Conservation (phyloP, 2,113 vertebrate genomes). For the Lucifuga dentata region DNA sequence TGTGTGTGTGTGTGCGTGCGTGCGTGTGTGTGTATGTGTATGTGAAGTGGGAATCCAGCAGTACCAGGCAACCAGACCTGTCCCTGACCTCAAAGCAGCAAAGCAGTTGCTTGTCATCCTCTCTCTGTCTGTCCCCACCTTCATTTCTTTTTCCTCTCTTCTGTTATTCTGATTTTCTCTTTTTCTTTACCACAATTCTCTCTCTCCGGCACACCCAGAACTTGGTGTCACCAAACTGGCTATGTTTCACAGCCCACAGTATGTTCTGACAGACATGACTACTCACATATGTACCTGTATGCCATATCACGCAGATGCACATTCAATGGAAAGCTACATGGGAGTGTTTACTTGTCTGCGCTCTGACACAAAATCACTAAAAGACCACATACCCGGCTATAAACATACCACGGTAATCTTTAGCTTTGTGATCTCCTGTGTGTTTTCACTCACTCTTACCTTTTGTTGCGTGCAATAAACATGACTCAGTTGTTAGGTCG, state of each 20-base stretch:
- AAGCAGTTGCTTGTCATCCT: slow-evolving; percentile 15
- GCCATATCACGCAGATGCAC: slow-evolving; percentile 34
- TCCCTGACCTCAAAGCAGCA: slow-evolving; percentile 63
- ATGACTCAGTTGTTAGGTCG: slow-evolving; percentile 66
- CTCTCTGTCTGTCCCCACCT: slow-evolving; percentile 28
- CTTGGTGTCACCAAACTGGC: slow-evolving; percentile 47
- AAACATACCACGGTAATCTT: slow-evolving; percentile 65
- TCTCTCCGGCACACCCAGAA: slow-evolving; percentile 31
- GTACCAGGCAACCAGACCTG: slow-evolving; percentile 69
- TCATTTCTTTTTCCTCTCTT: slow-evolving; percentile 48
- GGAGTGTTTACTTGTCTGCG: slow-evolving; percentile 44
- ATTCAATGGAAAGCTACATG: slow-evolving; percentile 43
- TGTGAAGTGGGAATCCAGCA: slow-evolving; percentile 46
- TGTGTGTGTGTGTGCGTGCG: background rate
- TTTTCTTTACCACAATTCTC: slow-evolving; percentile 59
- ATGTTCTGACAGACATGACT: background rate
- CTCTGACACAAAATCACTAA: slow-evolving; percentile 60
- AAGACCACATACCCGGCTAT: slow-evolving; percentile 52
- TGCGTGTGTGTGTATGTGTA: slow-evolving; percentile 25
- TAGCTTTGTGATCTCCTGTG: slow-evolving; percentile 61
- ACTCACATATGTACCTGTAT: slow-evolving; percentile 25
- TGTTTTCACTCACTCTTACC: slow-evolving; percentile 69
- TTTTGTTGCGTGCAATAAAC: slow-evolving; percentile 70
- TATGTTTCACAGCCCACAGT: slow-evolving; percentile 44
- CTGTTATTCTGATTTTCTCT: slow-evolving; percentile 13